A percentile compares a stretch with the other conserved stretches of the same genome.
These are phyloP conservation scores for Nylanderia fulva DNA, from an alignment of 1,140 invertebrate species.

Conservation along the genomic window DNA sequence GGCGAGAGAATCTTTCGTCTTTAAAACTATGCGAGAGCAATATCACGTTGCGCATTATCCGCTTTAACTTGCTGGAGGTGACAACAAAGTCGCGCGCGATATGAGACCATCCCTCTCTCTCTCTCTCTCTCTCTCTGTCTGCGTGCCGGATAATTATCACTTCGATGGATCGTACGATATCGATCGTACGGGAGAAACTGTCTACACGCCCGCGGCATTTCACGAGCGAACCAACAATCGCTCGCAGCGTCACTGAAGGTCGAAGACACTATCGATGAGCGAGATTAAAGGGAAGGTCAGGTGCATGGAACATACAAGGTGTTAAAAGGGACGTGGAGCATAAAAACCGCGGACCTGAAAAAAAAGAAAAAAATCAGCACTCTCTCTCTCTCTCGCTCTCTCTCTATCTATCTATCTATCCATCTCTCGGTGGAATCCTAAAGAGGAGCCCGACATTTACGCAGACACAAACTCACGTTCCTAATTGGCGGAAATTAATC, in stretches of 20 bases:
- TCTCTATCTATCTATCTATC: too few relatives aligned
- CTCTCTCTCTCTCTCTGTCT: not conserved
- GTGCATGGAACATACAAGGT: conserved; percentile 15
- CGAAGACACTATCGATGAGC: conserved; percentile 52
- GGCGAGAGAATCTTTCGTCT: conserved; percentile 32
- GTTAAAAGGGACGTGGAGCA: conserved; percentile 28
- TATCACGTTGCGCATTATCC: conserved; percentile 49
- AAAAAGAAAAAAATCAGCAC: conserved; percentile 1
- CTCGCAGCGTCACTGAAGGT: conserved; percentile 40
- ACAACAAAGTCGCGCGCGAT: conserved; percentile 45
- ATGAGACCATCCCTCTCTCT: not conserved
- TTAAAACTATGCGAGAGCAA: conserved; percentile 23
- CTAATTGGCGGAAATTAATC: conserved; percentile 56
- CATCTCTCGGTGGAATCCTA: not conserved
- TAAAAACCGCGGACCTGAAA: conserved; percentile 17
- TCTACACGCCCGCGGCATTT: conserved; percentile 27
- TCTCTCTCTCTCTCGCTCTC: not conserved
- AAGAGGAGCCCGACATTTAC: conserved; percentile 48
- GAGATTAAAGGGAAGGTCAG: conserved; percentile 57
- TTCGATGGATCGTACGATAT: conserved; percentile 41
- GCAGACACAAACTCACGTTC: not conserved
- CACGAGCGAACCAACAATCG: conserved; percentile 36
- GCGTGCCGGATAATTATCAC: conserved; percentile 47
- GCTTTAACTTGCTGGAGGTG: conserved; percentile 49
- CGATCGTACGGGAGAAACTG: conserved; percentile 23